phyloP scores from a whole-genome alignment of 2,797 vertebrate genomes.

The Schizothorax lantsangensis region DNA sequence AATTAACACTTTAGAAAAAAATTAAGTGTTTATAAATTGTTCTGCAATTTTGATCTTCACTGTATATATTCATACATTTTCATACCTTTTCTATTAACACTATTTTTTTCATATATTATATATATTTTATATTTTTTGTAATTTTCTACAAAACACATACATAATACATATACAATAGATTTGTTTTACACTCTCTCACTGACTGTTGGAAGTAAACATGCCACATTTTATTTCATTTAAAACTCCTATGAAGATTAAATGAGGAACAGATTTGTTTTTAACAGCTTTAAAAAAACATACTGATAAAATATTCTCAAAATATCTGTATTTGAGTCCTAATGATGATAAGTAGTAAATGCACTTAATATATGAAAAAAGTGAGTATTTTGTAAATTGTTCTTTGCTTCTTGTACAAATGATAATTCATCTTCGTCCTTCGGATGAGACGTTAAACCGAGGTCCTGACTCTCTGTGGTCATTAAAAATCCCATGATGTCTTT shows the following conservation, averaged over 20 bases:
- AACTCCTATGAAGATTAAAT: neutral
- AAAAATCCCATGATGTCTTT: too few species aligned
- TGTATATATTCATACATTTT: too few species aligned
- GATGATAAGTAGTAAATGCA: neutral
- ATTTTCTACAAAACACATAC: too few species aligned
- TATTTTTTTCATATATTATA: neutral
- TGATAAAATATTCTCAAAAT: neutral
- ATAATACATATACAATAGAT: too few species aligned
- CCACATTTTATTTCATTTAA: neutral
- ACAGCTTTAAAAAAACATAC: neutral
- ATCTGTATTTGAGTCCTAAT: neutral
- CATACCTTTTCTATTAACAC: too few species aligned
- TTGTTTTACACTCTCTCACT: neutral
- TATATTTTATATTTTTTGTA: neutral
- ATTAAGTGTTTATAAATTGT: too few species aligned
- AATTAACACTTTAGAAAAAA: too few species aligned
- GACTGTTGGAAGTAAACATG: neutral
- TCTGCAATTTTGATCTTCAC: neutral
- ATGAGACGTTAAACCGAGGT: too few species aligned
- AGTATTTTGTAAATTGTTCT: neutral
- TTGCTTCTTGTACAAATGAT: neutral
- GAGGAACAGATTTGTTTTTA: neutral
- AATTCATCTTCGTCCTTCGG: too few species aligned
- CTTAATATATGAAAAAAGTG: neutral
- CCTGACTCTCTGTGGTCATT: too few species aligned